Base-by-base conservation (phyloP, 2,113 vertebrate species). In the Rissa tridactyla region DNA sequence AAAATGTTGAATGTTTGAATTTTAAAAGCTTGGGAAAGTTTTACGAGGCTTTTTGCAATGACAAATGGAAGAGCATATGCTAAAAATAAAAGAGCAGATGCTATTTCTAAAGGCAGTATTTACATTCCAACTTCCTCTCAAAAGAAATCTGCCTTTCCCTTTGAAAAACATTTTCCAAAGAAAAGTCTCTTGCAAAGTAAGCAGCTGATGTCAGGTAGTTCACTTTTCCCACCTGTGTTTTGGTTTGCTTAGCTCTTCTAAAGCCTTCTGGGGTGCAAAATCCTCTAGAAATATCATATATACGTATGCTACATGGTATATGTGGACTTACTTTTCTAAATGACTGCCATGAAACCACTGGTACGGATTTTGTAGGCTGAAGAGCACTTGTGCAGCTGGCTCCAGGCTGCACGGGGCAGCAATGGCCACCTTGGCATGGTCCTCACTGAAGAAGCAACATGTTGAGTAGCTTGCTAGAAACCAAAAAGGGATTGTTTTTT, bases 51-150 rank as follows among this genome's bases (percentile, higher is more conserved):
- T 90, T 82, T 82, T 82, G n/a, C 22, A 81, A 65, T 27, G 19
- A 27, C 40, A 86, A 84, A 93, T 60, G 38, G 55, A 92, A 93
- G 69, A 82, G 2, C 82, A 82, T 72, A 79, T 73, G 64, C 25
- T 77, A 26, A 81, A 78, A 61, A 52, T 66, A 68, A 22, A 7
- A 5, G 54, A 92, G 32, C 92, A 97, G 83, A 81, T 96, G 91
- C 47, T 84, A 23, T 69, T 86, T 91, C 91, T 83, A 38, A 81
- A 96, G 77, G 47, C 8, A 66, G n/a, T 66, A 38, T 81, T 94
- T 95, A 54, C 42, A 78, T 84, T 86, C 69, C 65, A 96, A 70
- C n/a, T 86, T 92, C 73, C 68, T 86, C 61, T 92, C 80, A 70
- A 77, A 95, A 90, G 54, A 83, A 83, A 83, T 62, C 68, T 86